These are phyloP conservation scores for Orthosia gothica DNA, from an alignment of 2,888 invertebrate species.

Conservation along the genomic window DNA sequence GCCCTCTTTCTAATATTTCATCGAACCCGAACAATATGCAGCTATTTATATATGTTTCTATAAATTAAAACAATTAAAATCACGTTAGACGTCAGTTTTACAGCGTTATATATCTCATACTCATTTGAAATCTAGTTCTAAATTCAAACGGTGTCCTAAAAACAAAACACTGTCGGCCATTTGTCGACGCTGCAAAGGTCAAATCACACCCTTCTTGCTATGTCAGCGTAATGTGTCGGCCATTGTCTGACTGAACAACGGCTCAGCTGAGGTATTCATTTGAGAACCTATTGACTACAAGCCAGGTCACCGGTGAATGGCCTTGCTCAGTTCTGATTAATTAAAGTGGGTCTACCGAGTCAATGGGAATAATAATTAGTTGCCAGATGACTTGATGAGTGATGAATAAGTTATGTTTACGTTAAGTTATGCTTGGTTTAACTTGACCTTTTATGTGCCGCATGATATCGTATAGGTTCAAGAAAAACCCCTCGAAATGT, in stretches of 20 bases:
- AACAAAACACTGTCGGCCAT: conserved; percentile 5
- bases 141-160: neutral
- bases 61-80: no score
- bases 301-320: conserved; percentile 50
- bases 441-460: no score
- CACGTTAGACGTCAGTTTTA: no score
- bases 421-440: no score
- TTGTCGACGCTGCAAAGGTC: conserved; percentile 18
- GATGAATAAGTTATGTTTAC: neutral
- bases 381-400: neutral
- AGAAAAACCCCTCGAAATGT: no score
- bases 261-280: conserved; percentile 40
- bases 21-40: no score
- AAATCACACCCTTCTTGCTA: conserved; percentile 35
- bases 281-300: conserved; percentile 49
- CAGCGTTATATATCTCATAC: no score
- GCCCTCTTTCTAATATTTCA: no score
- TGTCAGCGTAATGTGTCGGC: conserved; percentile 37
- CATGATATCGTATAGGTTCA: no score
- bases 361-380: conserved; percentile 12
- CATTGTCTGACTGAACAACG: no score
- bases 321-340: conserved; percentile 34
- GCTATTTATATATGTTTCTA: no score
- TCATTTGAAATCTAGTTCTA: neutral
- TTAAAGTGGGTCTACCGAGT: conserved; percentile 20